Percentiles rank a stretch among this genome's conserved stretches.
Evolutionary conservation across 2,888 invertebrate species (phyloP).

Genomic region (Sclerodermus sp.): DNA sequence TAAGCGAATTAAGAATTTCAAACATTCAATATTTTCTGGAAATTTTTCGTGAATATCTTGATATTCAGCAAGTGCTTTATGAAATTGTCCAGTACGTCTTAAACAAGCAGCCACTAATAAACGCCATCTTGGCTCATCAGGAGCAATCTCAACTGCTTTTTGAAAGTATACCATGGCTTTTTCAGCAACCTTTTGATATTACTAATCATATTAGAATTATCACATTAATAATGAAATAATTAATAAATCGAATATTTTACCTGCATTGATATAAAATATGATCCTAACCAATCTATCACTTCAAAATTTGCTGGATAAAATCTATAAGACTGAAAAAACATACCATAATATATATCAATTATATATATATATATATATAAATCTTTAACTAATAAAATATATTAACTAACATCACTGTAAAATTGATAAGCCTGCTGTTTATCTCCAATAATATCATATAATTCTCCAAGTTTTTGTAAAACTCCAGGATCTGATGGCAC

Average conservation of each 20-base stretch:
- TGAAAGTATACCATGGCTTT: slow-evolving; percentile 84
- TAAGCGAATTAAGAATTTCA: slow-evolving; percentile 84
- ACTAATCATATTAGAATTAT: not conserved
- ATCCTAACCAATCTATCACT: slow-evolving; percentile 86
- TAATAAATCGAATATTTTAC: slow-evolving; percentile 25
- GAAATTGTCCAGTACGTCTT: slow-evolving; percentile 80
- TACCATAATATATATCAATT: slow-evolving; percentile 26
- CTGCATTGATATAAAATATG: slow-evolving; percentile 86
- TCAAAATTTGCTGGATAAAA: slow-evolving; percentile 58
- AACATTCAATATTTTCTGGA: slow-evolving; percentile 92
- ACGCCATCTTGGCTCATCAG: slow-evolving; percentile 76
- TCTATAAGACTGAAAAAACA: slow-evolving; percentile 47
- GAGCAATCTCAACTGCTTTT: slow-evolving; percentile 65
- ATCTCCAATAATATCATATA: slow-evolving; percentile 89
- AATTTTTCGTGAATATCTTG: slow-evolving; percentile 85
- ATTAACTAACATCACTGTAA: slow-evolving; percentile 70
- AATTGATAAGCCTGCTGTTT: slow-evolving; percentile 86
- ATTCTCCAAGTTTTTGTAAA: slow-evolving; percentile 83
- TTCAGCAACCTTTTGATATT: slow-evolving; percentile 67
- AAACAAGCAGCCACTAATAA: slow-evolving; percentile 85
- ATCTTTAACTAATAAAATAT: not conserved
- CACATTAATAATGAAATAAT: slow-evolving; percentile 1
- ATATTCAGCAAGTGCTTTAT: slow-evolving; percentile 80
- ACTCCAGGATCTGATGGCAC: slow-evolving; percentile 89
- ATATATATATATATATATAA: not conserved